Base-by-base conservation (phyloP, 2,113 vertebrate genomes). In the Halichoerus grypus region DNA sequence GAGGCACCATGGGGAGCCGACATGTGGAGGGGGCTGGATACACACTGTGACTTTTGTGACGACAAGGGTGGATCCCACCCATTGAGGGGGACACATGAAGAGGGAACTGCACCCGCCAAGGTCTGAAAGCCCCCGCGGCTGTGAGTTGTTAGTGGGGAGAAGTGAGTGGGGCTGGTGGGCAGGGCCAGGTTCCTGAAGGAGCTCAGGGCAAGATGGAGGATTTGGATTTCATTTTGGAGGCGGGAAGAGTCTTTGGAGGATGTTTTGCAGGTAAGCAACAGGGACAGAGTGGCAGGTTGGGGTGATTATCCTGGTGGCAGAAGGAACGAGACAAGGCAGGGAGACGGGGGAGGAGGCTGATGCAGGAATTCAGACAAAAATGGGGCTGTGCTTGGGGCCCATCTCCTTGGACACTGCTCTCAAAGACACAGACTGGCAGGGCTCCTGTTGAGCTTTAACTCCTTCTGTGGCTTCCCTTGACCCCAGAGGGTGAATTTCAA, bases 1-100 rank as follows among this genome's bases (percentile, higher is more conserved):
- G 36, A 46, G 36, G 2, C 31, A 19, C 31, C 2, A 0, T 4
- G 8, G 4, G 39, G 19, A 28, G n/a, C 42, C 31, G 42, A 42
- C 22, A 15, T 0, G 1, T 72, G 7, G 22, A 10, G 9, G 5
- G 53, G 86, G 53, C 36, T 88, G 36, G 53, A 33, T 33, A 14
- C 19, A 22, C 16, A 31, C 36, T n/a, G 65, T n/a, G 53, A 51
- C 14, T 31, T 28, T 49, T 8, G 36, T 28, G 53, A 36, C 13
- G 19, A 28, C 10, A 10, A 33, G 36, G 36, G 19, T 1, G 0
- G 51, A 8, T 28, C 57, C 57, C 36, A 86, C 4, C 19, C 26
- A 3, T 67, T 24, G 10, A 67, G 59, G 59, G 57, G 42, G 3
- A 24, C 39, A 39, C 26, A 0, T 12, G 16, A 4, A 6, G 19